Evolutionary conservation across 2,113 vertebrate genomes (phyloP), one percentile per base, ranked within the genome.

Genomic region (Camelus bactrianus): DNA sequence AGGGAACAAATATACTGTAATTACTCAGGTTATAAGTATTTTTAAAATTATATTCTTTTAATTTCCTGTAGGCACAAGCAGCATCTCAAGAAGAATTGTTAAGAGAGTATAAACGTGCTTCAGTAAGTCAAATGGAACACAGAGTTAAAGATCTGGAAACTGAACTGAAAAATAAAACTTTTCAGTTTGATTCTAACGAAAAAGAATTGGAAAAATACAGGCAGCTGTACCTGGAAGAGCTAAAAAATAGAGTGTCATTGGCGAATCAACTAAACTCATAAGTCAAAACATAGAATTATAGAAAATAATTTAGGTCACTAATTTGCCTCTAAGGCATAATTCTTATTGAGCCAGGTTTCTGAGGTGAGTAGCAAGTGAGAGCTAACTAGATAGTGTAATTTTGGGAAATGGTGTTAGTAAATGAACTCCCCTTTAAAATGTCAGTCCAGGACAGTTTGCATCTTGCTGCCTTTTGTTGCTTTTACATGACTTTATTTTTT

Each of bases 51-150:
- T 70, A 35, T 85, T 3, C 2, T 89, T 35, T n/a, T 79, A 73
- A 70, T 96, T 87, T 96, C 8, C 38, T 91, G 95, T 94, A 99
- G 99, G 98, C 98, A 1, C 99, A 99, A 97, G 99, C 99, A 67
- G 99, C 99, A 0, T 99, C 99, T 70, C 99, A 99, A 96, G 99
- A 99, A 94, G 98, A 98, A 3, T 91, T 99, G 89, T 98, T 99
- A 73, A 99, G 99, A 98, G 98, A 99, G 16, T 98, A 96, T 86
- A 99, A 99, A 65, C 98, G 99, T 83, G 98, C 98, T 46, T 99
- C 98, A 19, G 54, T 99, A 95, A 98, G 98, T 91, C 98, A 99
- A 50, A 97, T 99, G 94, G 99, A 99, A 95, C 98, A 99, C 67
- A 98, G 98, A 97, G 99, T 99, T 96, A 98, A 97, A 97, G 99